Evolutionary conservation across 37 sponge, comb jelly and placozoan species (phyloP).

Genomic region (Cladorhizidae sp.): DNA sequence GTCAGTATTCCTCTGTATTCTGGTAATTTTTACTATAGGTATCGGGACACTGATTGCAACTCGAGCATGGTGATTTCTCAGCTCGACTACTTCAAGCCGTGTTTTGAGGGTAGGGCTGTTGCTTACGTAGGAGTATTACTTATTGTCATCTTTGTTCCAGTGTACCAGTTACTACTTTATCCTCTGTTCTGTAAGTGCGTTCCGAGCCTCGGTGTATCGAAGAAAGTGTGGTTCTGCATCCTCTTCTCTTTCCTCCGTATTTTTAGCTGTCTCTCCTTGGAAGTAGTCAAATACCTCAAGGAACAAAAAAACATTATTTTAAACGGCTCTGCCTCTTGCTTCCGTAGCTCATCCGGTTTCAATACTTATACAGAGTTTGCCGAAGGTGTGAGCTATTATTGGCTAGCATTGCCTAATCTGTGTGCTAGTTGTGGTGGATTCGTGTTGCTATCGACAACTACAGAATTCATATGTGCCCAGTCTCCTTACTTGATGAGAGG

Average conservation of each 20-base stretch:
- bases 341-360: too few relatives aligned
- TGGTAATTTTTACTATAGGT: too few relatives aligned
- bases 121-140: not conserved
- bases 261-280: too few relatives aligned
- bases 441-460: not conserved
- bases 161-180: not conserved
- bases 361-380: too few relatives aligned
- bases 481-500: not conserved
- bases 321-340: too few relatives aligned
- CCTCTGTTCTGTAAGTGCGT: too few relatives aligned
- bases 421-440: not conserved
- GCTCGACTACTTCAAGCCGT: not conserved
- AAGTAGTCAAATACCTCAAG: too few relatives aligned
- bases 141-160: not conserved
- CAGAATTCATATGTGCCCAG: not conserved
- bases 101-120: not conserved
- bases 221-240: not conserved
- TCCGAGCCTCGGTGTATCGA: not conserved
- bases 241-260: not conserved
- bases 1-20: too few relatives aligned
- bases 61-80: too few relatives aligned
- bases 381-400: not conserved
- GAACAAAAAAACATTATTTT: too few relatives aligned
- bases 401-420: not conserved
- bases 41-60: too few relatives aligned